Evolutionary conservation across 2,113 vertebrate genomes (phyloP), one percentile per base, ranked within the genome.

Genomic region (Neotragus pygmaeus): DNA sequence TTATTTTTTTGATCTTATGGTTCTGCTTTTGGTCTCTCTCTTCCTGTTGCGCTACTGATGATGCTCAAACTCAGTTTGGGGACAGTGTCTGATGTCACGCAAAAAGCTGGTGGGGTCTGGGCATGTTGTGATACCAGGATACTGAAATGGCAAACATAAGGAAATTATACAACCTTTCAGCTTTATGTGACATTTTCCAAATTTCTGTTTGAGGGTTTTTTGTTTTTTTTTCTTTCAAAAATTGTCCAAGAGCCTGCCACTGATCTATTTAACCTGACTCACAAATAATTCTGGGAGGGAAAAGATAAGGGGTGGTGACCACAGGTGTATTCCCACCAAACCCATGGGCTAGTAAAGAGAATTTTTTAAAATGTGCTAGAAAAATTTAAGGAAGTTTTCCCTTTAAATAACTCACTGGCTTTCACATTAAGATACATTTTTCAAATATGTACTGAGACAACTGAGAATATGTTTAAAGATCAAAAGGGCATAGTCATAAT

Each of bases 81-180:
- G 21, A 70, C 87, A 92, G 57, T 70, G 95, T 95, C 90, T 33
- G 17, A 0, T 88, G 53, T 78, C 25, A 9, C 51, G 85, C 62
- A 94, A 92, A 80, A 93, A 80, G 93, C 70, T 87, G n/a, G 14
- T 45, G 85, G 45, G 49, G 75, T 39, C 77, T n/a, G 82, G 81
- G 85, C 28, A n/a, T 78, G n/a, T 88, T 47, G 0, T 39, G 36
- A 86, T 53, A 55, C 88, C 80, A 30, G 94, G 33, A 0, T 97
- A 83, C 96, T 98, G 96, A 98, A 97, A 98, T 98, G 98, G 98
- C 98, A 98, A 98, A 98, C 98, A 98, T 98, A 88, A 98, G 91
- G 91, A 98, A 98, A 98, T 98, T 97, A 96, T 80, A 81, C 97
- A 97, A 95, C 95, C 95, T 98, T 98, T 97, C 94, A 96, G 91